phyloP scores from a whole-genome alignment of 2,797 vertebrate species.

The Chrosomus eos region DNA sequence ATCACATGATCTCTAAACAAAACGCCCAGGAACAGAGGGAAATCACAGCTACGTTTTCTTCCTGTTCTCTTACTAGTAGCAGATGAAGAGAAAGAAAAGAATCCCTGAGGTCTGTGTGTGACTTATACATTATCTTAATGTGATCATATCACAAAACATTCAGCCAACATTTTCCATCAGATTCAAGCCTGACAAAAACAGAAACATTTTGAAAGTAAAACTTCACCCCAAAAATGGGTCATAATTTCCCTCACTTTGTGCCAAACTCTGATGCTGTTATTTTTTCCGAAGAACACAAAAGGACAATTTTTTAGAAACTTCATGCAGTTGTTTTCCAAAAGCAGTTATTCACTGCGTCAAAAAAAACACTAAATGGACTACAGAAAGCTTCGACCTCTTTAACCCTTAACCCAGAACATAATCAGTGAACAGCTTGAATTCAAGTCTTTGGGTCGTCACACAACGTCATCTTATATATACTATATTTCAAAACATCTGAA shows the following conservation, averaged over 20 bases:
- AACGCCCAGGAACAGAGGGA: not conserved
- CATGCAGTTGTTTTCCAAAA: not conserved
- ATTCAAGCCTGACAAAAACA: conserved; percentile 9
- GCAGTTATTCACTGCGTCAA: not conserved
- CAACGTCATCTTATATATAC: not conserved
- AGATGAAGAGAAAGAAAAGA: conserved; percentile 2
- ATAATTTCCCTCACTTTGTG: not conserved
- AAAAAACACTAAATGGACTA: not conserved
- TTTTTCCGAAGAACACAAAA: not conserved
- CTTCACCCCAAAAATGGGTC: not conserved
- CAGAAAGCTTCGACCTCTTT: not conserved
- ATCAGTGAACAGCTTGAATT: not conserved
- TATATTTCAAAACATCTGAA: too few species aligned
- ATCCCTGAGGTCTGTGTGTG: conserved; percentile 34
- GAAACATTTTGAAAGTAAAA: not conserved
- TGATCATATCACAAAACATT: conserved; percentile 13
- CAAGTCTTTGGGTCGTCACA: not conserved
- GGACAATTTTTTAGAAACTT: not conserved
- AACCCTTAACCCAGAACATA: not conserved
- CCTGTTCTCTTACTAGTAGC: not conserved
- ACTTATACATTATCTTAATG: not conserved
- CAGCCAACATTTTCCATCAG: not conserved
- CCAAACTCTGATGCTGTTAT: not conserved
- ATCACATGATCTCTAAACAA: not conserved
- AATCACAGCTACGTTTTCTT: not conserved